These are phyloP conservation scores for Psilanteris sp. DNA, from an alignment of 1,140 invertebrate genomes.

Conservation along the genomic window DNA sequence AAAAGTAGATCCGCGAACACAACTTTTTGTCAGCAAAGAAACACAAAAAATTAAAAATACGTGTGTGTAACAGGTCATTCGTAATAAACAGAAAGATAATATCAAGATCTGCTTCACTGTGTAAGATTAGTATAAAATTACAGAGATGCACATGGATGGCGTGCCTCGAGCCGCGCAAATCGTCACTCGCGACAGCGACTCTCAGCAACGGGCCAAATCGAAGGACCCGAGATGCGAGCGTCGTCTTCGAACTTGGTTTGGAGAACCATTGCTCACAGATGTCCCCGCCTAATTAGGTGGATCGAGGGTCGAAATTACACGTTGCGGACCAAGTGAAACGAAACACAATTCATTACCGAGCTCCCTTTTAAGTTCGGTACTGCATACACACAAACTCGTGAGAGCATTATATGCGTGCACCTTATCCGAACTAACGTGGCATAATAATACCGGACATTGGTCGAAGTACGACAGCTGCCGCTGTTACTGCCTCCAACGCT, in stretches of 20 bases:
- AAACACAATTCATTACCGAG: constrained; percentile 76
- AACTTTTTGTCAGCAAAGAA: too few species aligned
- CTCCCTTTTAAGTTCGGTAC: constrained; percentile 49
- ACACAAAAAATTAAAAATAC: constrained; percentile 1
- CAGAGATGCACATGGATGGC: constrained; percentile 65
- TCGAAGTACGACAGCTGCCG: constrained; percentile 41
- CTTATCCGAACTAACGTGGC: constrained; percentile 61
- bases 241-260: constrained; percentile 28
- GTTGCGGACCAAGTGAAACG: constrained; percentile 75
- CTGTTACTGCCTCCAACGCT: constrained; percentile 32
- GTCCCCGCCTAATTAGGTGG: constrained; percentile 77
- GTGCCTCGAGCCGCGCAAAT: constrained; percentile 59
- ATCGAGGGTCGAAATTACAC: constrained; percentile 73
- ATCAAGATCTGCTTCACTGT: constrained; percentile 68
- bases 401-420: constrained; percentile 54
- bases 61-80: constrained; percentile 26
- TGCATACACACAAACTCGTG: constrained; percentile 44
- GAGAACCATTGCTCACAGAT: constrained; percentile 75
- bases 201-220: constrained; percentile 25
- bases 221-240: background rate
- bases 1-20: too few species aligned
- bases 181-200: constrained; percentile 54
- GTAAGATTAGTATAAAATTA: constrained; percentile 76
- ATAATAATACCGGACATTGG: constrained; percentile 58
- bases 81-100: constrained; percentile 76